Conservation (phyloP, 2,113 vertebrate species). For the Formicarius rufipectus region DNA sequence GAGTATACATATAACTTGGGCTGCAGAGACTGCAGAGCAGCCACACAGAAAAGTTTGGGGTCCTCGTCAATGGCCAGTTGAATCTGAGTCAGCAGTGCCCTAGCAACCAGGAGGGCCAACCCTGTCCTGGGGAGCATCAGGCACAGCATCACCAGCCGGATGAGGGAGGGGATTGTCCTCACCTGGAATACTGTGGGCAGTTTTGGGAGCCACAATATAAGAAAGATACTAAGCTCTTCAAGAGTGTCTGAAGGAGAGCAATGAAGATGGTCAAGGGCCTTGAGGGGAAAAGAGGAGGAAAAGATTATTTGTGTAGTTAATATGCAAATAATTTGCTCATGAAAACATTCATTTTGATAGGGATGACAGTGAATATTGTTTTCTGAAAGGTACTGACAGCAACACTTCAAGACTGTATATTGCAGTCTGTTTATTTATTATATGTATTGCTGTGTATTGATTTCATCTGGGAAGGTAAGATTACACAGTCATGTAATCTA, state of each 20-base stretch:
- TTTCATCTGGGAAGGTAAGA: background rate
- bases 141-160: background rate
- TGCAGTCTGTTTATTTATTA: background rate
- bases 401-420: background rate
- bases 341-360: background rate
- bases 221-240: too few species aligned
- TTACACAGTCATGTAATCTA: background rate
- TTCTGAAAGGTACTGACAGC: background rate
- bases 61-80: background rate
- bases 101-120: background rate
- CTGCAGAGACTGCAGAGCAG: background rate
- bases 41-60: background rate
- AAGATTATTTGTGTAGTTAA: background rate
- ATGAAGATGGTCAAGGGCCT: background rate
- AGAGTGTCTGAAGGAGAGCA: background rate
- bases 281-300: background rate
- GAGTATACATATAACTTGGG: background rate
- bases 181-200: rapidly evolving
- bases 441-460: background rate
- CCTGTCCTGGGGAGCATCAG: background rate
- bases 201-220: rapidly evolving
- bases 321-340: background rate
- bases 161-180: background rate
- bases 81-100: background rate
- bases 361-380: background rate